Evolutionary conservation across 2,797 vertebrate genomes (phyloP), one percentile per base, ranked within the genome.

Genomic region (Fistularia commersonii): DNA sequence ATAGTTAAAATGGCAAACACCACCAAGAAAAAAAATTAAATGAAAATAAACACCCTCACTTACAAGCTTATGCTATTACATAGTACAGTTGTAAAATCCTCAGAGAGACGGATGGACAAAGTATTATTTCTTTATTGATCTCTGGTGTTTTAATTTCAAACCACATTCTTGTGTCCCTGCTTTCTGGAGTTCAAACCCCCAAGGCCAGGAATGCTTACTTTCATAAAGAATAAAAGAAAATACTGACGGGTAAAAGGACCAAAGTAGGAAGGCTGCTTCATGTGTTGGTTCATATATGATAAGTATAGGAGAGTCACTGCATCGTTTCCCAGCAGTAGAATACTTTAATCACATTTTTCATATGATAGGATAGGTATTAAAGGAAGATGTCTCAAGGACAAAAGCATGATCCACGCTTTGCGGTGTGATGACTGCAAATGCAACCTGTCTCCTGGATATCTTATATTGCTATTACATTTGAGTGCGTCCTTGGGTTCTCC

Each of bases 331-430:
- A 74, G 45, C 65, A 55, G 61, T 62, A 34, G 62, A 79, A 68
- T 57, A 76, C 70, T 89, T 85, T 87, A 87, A 89, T 85, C 87
- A 83, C 80, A 87, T 89, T 86, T 86, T 84, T 88, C 79, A 85
- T 83, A 70, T 79, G 74, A 79, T 81, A 78, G 47, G 61, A 59
- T 60, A 78, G 79, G 72, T 76, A 80, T 84, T 77, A 60, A 70
- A 66, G 55, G 75, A 80, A 83, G 77, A 77, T 80, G 67, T 84
- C 81, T 87, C 87, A 89, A 90, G 88, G 88, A 89, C 88, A 88
- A 89, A 86, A 72, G 72, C 79, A 72, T 88, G 86, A 89, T 88
- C 82, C 79, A 88, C 88, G 84, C 74, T 82, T 77, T 66, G 56
- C 72, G 52, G 66, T 56, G 65, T 66, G 81, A 88, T 87, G 81